Evolutionary conservation across 1,140 invertebrate genomes (phyloP).

Genomic region (Anoplolepis gracilipes): DNA sequence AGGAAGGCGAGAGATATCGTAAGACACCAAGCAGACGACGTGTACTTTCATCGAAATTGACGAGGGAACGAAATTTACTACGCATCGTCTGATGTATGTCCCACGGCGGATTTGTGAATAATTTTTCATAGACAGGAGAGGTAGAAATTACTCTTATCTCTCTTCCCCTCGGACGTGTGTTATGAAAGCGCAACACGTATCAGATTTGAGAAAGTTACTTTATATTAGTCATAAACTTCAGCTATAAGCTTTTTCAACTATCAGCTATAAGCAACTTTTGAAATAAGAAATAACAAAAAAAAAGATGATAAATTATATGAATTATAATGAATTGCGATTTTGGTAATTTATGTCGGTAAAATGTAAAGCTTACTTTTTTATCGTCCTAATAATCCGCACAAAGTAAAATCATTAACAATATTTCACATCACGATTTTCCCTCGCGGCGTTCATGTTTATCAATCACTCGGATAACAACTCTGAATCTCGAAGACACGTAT

Average conservation of each 20-base stretch:
- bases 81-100: slow-evolving; percentile 23
- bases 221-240: not conserved
- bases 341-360: not conserved
- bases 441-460: not conserved
- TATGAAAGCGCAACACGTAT: slow-evolving; percentile 28
- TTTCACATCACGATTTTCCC: not conserved
- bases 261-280: not conserved
- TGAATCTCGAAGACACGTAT: slow-evolving; percentile 11
- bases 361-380: not conserved
- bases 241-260: too few relatives aligned
- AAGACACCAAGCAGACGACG: slow-evolving; percentile 44
- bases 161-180: not conserved
- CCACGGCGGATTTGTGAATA: slow-evolving; percentile 16
- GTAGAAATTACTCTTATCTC: not conserved
- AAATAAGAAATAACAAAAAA: not conserved
- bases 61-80: slow-evolving; percentile 52
- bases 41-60: slow-evolving; percentile 68
- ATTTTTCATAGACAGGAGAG: slow-evolving; percentile 35
- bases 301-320: not conserved
- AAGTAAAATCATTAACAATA: not conserved
- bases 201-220: slow-evolving; percentile 35
- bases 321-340: not conserved
- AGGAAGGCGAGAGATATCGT: slow-evolving; percentile 24
- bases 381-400: not conserved
- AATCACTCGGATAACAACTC: not conserved